Base-by-base conservation (phyloP, 53 echinoderm and acorn worm species). In the Echinometra lucunter region DNA sequence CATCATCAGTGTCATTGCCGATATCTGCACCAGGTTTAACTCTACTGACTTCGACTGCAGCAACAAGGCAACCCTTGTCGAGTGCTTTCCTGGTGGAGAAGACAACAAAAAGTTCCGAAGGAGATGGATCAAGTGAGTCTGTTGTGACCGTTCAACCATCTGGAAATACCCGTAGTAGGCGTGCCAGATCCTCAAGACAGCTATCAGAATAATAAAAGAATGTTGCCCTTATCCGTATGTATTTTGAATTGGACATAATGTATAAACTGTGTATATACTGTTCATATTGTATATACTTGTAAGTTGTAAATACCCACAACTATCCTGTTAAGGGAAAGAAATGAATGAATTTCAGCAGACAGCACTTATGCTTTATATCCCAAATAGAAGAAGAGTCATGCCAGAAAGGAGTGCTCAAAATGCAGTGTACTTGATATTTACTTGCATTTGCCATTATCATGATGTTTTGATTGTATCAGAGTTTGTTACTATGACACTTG, bases 201-300 rank as follows among this genome's bases (percentile, higher is more conserved):
- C 95, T 96, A 44, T 98, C 96, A 1, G 99, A 99, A 75, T 99
- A 30, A 85, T 85, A 96, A 67, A 96, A 96, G 23, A 97, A 69
- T 96, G 88, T 96, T 70, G 11, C 32, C 5, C 32, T 69, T 2
- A 34, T 69, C 15, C 4, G 30, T 32, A 34, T 69, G 34, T 69
- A 69, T 81, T 23, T n/a, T 81, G 44, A 81, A 42, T 42, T 81
- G 44, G 21, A 42, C 23, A 81, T 35, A 81, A 42, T 67, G 34
- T 69, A 69, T 69, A 69, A 1, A 32, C 30, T 30, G 69, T 69
- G 34, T 19, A 34, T 32, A 32, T 1, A 32, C 11, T 69, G 34
- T 32, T 28, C 21, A n/a, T 60, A 60, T 60, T 10, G 60, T 69
- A 69, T 30, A 32, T 69, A 34, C 60, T 21, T 18, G 60, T 25